Conservation (phyloP, 2,888 invertebrate genomes). For the Drosophila prolongata region DNA sequence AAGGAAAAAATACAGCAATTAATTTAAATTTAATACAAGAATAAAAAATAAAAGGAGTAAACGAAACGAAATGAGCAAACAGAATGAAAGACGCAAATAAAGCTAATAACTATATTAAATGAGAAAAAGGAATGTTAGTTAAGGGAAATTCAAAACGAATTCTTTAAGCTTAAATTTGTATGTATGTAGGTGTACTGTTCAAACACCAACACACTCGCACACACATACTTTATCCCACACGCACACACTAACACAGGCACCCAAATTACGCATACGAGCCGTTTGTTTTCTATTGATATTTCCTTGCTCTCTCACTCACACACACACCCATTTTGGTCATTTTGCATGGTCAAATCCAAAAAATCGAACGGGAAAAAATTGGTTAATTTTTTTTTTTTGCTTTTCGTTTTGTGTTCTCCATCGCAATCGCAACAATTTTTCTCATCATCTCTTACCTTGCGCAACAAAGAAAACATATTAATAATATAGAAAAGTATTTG, state of each 20-base stretch:
- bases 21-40: conserved; percentile 66
- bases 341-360: conserved; percentile 12
- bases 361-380: not conserved
- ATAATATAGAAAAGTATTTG: conserved; percentile 71
- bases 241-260: conserved; percentile 16
- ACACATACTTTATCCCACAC: conserved; percentile 30
- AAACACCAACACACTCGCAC: conserved; percentile 32
- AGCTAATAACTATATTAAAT: conserved; percentile 43
- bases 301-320: conserved; percentile 19
- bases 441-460: conserved; percentile 47
- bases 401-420: conserved; percentile 19
- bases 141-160: conserved; percentile 71
- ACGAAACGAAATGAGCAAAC: conserved; percentile 62
- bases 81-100: conserved; percentile 37
- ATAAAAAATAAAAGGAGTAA: conserved; percentile 54
- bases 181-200: conserved; percentile 82
- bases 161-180: conserved; percentile 80
- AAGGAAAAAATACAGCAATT: conserved; percentile 59
- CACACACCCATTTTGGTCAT: not conserved
- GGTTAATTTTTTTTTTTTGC: conserved; percentile 17
- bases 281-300: conserved; percentile 31
- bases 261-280: conserved; percentile 41
- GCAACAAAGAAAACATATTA: conserved; percentile 49
- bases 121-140: conserved; percentile 66
- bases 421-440: conserved; percentile 43